Evolutionary conservation across 2,113 vertebrate genomes (phyloP).

Genomic region (Clinocottus analis): DNA sequence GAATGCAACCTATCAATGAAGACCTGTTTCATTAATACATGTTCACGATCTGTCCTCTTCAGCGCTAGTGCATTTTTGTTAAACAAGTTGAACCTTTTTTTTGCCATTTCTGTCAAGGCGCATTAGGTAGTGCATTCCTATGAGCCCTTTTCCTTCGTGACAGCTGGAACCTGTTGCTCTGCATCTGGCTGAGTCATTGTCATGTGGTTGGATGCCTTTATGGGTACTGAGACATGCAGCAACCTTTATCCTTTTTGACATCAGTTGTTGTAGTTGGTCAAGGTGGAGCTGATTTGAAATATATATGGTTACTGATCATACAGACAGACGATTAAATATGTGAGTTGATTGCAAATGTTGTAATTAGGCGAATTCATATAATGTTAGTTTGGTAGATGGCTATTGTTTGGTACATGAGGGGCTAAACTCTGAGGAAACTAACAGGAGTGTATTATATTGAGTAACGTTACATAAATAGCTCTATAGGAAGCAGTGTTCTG

Average conservation of each 20-base stretch:
- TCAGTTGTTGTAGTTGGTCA: neutral
- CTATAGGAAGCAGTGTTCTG: too few relatives aligned
- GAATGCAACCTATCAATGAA: neutral
- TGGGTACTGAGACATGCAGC: neutral
- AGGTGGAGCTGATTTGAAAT: neutral
- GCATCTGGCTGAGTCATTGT: neutral
- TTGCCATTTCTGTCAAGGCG: neutral
- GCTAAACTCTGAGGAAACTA: neutral
- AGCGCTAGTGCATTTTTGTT: neutral
- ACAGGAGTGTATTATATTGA: neutral
- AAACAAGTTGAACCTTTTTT: constrained; percentile 1
- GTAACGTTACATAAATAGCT: too few relatives aligned
- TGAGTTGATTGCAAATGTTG: neutral
- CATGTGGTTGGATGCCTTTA: neutral
- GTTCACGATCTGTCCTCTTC: neutral
- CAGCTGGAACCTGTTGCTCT: constrained; percentile 3
- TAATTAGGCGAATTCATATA: neutral
- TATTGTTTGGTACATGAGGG: too few relatives aligned
- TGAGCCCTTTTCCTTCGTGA: neutral
- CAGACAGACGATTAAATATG: neutral
- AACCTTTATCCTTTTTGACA: neutral
- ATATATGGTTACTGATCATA: neutral
- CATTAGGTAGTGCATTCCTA: neutral
- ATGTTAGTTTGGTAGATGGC: neutral
- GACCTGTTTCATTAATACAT: neutral